Base-by-base conservation (phyloP, 2,113 vertebrate genomes). In the Lamprotornis superbus region DNA sequence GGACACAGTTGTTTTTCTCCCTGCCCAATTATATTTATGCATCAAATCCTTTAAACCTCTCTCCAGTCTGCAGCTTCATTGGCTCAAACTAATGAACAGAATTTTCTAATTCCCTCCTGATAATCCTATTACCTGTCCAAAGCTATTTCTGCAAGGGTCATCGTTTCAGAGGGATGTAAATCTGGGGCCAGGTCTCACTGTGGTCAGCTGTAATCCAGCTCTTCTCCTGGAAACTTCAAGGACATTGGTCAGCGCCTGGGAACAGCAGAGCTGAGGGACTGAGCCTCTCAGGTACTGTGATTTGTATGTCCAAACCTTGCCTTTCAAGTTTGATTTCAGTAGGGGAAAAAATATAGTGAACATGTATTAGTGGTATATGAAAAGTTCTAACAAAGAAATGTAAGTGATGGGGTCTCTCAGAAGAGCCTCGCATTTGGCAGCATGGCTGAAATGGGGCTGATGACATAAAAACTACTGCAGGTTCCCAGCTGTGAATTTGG, bases 91-190 rank as follows among this genome's bases (percentile, higher is more conserved):
- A 98, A 98, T 95, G 96, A 98, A 95, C 8, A 90, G 95, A 93
- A 96, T 97, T 98, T 95, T 96, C 97, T 99, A 98, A 99, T 98
- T 98, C 98, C 97, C 97, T 97, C 96, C 95, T 53, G 88, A 55
- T 97, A 99, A 99, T 99, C 99, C 98, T 99, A 99, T 99, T 99
- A 99, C 92, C 95, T 97, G 91, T 87, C 96, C 92, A 96, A 96
- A 98, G 98, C 98, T 99, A 98, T 99, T 99, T 99, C 97, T 98
- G 98, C 98, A 97, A 97, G 91, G 95, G 93, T 97, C 97, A 98
- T 97, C 96, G 87, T 84, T 96, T 97, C 96, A 91, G 74, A 97
- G 75, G 86, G 94, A 83, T 94, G 93, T 97, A 98, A 98, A 98
- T 98, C 97, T 97, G 96, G 97, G 77, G 97, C 95, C 98, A 97